Evolutionary conservation across 2,797 vertebrate species (phyloP).

Genomic region (Podargus strigoides): DNA sequence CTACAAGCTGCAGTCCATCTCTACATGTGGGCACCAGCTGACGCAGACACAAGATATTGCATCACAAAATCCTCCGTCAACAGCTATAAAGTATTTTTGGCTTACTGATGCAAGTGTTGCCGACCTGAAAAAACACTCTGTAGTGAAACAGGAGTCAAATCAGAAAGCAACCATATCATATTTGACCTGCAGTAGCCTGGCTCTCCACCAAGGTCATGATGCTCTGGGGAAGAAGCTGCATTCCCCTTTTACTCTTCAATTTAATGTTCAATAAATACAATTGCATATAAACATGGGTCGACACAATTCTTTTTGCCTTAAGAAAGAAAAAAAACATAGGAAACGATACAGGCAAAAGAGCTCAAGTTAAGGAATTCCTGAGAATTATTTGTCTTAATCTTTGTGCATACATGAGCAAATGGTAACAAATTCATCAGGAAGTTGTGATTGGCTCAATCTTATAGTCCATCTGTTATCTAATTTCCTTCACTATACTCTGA

Average conservation of each 20-base stretch:
- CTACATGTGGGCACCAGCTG: background rate
- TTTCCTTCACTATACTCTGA: background rate
- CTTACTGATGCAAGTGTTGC: background rate
- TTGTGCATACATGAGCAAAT: slow-evolving; percentile 8
- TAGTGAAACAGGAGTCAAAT: background rate
- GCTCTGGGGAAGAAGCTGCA: background rate
- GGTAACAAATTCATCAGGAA: slow-evolving; percentile 45
- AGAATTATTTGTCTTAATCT: slow-evolving; percentile 11
- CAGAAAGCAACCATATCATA: background rate
- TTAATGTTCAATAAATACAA: background rate
- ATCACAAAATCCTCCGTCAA: background rate
- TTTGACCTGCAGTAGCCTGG: background rate
- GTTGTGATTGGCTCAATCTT: background rate
- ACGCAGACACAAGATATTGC: background rate
- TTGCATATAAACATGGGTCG: background rate
- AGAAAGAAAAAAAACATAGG: background rate
- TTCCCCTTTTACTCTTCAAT: background rate
- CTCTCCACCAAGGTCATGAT: background rate
- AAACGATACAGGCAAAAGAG: background rate
- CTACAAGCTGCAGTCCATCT: background rate
- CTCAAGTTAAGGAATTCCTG: background rate
- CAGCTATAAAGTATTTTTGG: background rate
- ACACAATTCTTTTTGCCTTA: background rate
- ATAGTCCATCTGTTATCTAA: slow-evolving; percentile 20
- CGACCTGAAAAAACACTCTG: background rate